Percentiles rank a stretch among this genome's conserved stretches.
Conservation (phyloP, 1,140 invertebrate genomes). For the Phocides pigmalion region DNA sequence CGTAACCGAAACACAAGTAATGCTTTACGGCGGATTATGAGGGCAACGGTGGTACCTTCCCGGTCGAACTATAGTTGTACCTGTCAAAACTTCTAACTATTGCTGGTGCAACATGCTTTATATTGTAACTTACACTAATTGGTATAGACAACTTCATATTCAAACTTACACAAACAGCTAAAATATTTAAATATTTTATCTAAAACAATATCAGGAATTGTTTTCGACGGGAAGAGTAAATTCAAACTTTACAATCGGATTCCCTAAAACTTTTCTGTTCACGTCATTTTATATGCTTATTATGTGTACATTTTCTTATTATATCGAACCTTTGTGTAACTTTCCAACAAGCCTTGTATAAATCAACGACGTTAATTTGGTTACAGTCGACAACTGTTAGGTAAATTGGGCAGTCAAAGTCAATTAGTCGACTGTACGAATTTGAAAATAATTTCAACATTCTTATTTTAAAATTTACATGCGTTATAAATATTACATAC, state of each 20-base stretch:
- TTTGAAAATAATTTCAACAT: neutral
- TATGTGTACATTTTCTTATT: neutral
- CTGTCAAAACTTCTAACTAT: too few relatives aligned
- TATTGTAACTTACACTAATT: too few relatives aligned
- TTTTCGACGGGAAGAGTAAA: neutral
- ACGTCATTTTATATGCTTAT: neutral
- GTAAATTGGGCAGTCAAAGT: neutral
- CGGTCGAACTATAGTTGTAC: too few relatives aligned
- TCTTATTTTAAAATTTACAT: neutral
- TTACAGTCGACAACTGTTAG: neutral
- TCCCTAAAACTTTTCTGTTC: neutral
- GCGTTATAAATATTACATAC: neutral
- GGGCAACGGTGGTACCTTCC: too few relatives aligned
- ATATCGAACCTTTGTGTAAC: neutral
- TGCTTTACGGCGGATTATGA: too few relatives aligned
- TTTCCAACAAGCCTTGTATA: neutral
- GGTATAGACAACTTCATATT: too few relatives aligned
- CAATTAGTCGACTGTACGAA: neutral
- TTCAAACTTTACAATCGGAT: neutral
- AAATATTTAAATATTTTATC: neutral
- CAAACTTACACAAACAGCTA: too few relatives aligned
- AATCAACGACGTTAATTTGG: conserved; percentile 5
- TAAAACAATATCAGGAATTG: neutral
- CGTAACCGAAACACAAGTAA: too few relatives aligned
- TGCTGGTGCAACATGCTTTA: too few relatives aligned